Base-by-base conservation (phyloP, 2,113 vertebrate genomes). In the Poeciliopsis prolifica region DNA sequence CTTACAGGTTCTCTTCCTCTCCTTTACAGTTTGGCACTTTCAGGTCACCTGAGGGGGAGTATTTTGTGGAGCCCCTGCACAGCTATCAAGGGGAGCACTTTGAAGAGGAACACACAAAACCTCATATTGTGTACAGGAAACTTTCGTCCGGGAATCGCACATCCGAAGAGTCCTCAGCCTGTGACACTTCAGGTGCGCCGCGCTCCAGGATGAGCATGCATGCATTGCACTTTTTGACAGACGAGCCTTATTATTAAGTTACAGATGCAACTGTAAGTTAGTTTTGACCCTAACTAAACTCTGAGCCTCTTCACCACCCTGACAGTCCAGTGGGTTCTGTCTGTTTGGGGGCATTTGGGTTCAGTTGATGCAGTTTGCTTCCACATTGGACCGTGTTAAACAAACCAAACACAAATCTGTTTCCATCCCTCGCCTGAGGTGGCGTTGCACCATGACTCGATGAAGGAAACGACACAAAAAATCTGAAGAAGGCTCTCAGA, bases 81-180 rank as follows among this genome's bases (percentile, higher is more conserved):
- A 96, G 93, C 0, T 80, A 95, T 7, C 93, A 96, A 87, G 96
- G 95, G 37, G 93, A 95, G 85, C 93, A 96, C 72, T 96, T 95
- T 80, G 96, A 97, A 93, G 98, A 99, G 91, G 97, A 97, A 81
- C 96, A 98, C 88, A 96, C 95, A 87, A 99, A 99, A 91, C 97
- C 97, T 83, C 98, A 99, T 79, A 86, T 99, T 35, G 95, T 99
- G 74, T 99, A 99, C 87, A 95, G 95, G 88, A 96, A 94, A 74
- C 94, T 91, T 63, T 82, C 83, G 24, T 87, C 93, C 62, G 94
- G 89, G 70, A 91, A 91, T 83, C 91, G 91, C 48, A 61, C 88
- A 30, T 85, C 94, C 26, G 83, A 70, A 72, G 93, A 94, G 66
- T 74, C 77, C 63, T 93, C 91, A 35, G 86, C 92, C 5, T 98